Evolutionary conservation across 2,888 invertebrate species (phyloP).

Genomic region (Agrotis ipsilon): DNA sequence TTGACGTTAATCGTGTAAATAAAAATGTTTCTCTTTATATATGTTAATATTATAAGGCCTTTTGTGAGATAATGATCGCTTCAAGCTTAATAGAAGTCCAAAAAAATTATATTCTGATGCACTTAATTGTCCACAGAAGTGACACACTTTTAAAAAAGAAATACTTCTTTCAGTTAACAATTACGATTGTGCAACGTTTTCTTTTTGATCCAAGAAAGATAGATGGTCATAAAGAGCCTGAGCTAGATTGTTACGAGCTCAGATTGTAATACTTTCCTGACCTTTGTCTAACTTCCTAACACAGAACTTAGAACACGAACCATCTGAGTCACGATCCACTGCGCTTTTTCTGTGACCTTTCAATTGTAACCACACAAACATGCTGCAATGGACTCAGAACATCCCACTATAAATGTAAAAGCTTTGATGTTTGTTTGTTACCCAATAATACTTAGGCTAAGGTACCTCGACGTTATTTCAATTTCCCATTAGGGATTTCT

Average conservation of each 20-base stretch:
- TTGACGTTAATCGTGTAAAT: constrained; percentile 14
- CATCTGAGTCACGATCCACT: constrained; percentile 40
- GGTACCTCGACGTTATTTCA: background rate
- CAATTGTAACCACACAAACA: constrained; percentile 8
- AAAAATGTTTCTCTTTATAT: background rate
- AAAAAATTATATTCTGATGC: background rate
- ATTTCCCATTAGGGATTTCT: background rate
- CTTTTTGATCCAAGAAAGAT: constrained; percentile 29
- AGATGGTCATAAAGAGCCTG: constrained; percentile 9
- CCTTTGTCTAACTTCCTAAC: constrained; percentile 52
- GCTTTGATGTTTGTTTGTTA: constrained; percentile 16
- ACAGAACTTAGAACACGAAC: constrained; percentile 32
- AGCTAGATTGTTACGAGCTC: constrained; percentile 37
- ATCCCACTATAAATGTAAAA: background rate
- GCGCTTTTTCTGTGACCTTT: constrained; percentile 45
- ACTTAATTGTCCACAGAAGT: constrained; percentile 12
- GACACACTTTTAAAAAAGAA: constrained; percentile 29
- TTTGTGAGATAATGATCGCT: background rate
- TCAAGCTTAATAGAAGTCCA: too few species aligned
- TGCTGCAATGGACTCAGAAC: constrained; percentile 20
- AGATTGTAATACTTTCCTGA: constrained; percentile 39
- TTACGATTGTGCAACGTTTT: constrained; percentile 47
- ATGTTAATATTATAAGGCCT: background rate
- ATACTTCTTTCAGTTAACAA: constrained; percentile 30
- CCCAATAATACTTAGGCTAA: background rate